Evolutionary conservation across 2,797 vertebrate species (phyloP), one percentile per base, ranked within the genome.

Genomic region (Amphiprion clarkii): DNA sequence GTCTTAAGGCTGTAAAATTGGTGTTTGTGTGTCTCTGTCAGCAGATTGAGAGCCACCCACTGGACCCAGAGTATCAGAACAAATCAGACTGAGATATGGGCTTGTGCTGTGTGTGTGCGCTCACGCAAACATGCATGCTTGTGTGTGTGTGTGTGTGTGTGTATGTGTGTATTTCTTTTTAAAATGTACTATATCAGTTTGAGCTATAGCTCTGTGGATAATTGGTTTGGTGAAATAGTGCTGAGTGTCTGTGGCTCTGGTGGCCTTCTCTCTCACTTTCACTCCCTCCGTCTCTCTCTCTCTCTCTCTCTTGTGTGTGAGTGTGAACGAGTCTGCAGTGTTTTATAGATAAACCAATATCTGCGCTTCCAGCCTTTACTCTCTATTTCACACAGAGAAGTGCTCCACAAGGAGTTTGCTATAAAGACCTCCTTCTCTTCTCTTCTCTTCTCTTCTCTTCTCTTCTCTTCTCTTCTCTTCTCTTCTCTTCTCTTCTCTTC

Each of bases 151-250:
- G n/a, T n/a, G n/a, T n/a, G 23, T 23, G 23, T 23, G 23, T 23
- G 23, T 23, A 23, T 23, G 79, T 85, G 83, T 85, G 84, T 83
- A 66, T 89, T 78, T 87, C 78, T 90, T 89, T 92, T 91, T 92
- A 90, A 92, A 93, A 90, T 92, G 85, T 85, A 90, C 88, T 94
- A 89, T 91, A 93, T 93, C 91, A 93, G 73, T 93, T 94, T 94
- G 93, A 94, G 92, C 88, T 94, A 94, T 92, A 88, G 93, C 91
- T 85, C 82, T 92, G 89, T 92, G 91, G 93, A 94, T 94, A 94
- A 93, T 94, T 94, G 93, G 92, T 94, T 93, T 94, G 93, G 90
- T 94, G 93, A 94, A 94, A 94, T 94, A 94, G 91, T 94, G 93
- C 92, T 94, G 92, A 92, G 91, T 90, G 90, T 93, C 88, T 90